phyloP scores from a whole-genome alignment of 1,140 invertebrate species.

The Coenobita brevimanus region DNA sequence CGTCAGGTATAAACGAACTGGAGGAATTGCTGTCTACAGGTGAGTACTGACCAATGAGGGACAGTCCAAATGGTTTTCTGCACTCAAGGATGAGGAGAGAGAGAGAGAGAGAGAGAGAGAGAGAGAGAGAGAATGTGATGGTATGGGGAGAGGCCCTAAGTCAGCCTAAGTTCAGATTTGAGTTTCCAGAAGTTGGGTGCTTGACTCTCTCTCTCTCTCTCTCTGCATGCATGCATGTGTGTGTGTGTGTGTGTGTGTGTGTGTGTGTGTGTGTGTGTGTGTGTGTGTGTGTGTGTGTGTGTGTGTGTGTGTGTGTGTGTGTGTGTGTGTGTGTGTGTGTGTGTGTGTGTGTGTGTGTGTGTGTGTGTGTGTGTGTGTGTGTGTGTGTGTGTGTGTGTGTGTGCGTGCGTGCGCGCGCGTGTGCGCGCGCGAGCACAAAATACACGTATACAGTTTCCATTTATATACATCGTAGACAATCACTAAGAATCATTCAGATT shows the following conservation, averaged over 20 bases:
- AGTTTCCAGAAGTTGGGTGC: too few relatives aligned
- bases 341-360: neutral
- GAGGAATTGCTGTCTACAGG: too few relatives aligned
- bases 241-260: slow-evolving; percentile 20
- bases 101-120: too few relatives aligned
- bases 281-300: slow-evolving; percentile 3
- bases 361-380: neutral
- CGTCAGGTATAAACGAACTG: too few relatives aligned
- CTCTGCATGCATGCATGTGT: neutral
- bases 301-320: neutral
- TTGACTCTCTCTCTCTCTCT: too few relatives aligned
- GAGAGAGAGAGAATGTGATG: too few relatives aligned
- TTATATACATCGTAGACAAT: too few relatives aligned
- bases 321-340: neutral
- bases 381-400: neutral
- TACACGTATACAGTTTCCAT: too few relatives aligned
- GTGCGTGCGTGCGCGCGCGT: neutral
- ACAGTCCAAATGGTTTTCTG: too few relatives aligned
- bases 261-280: neutral
- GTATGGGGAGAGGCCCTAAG: neutral
- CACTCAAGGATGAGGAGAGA: too few relatives aligned
- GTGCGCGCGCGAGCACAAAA: neutral
- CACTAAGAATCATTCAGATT: too few relatives aligned
- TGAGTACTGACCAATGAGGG: too few relatives aligned
- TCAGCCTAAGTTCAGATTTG: neutral